Percentiles rank a stretch among this genome's conserved stretches.
Evolutionary conservation across 1,140 invertebrate species (phyloP).

Genomic region (Drosophila subpulchrella): DNA sequence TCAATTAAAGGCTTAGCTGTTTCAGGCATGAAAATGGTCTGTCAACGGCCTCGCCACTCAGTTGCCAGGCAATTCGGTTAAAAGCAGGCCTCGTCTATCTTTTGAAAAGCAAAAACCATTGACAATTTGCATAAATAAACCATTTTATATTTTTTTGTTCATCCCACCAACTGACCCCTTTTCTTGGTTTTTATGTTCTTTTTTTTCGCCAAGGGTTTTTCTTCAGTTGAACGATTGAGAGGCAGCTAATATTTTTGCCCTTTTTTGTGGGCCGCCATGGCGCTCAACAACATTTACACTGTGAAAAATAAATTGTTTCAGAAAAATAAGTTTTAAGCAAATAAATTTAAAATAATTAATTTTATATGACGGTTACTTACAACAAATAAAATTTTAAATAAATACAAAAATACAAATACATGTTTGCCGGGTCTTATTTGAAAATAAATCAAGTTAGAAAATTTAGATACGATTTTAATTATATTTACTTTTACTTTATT

Average conservation of each 20-base stretch:
- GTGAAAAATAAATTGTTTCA: too few relatives aligned
- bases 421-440: too few relatives aligned
- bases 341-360: too few relatives aligned
- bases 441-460: too few relatives aligned
- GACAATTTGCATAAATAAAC: slow-evolving; percentile 63
- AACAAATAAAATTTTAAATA: too few relatives aligned
- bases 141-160: slow-evolving; percentile 31
- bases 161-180: slow-evolving; percentile 21
- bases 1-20: slow-evolving; percentile 24
- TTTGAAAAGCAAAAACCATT: slow-evolving; percentile 41
- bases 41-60: slow-evolving; percentile 28
- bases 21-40: slow-evolving; percentile 12
- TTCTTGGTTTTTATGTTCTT: slow-evolving; percentile 13
- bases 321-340: too few relatives aligned
- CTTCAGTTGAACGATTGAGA: slow-evolving; percentile 45
- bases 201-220: slow-evolving; percentile 7
- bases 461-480: too few relatives aligned
- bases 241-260: slow-evolving; percentile 52
- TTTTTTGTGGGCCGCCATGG: slow-evolving; percentile 13
- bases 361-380: too few relatives aligned
- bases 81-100: slow-evolving; percentile 24
- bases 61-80: slow-evolving; percentile 42
- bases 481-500: too few relatives aligned
- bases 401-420: too few relatives aligned
- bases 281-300: slow-evolving; percentile 3